phyloP scores from a whole-genome alignment of 2,888 invertebrate genomes.

The Lymantria monacha region DNA sequence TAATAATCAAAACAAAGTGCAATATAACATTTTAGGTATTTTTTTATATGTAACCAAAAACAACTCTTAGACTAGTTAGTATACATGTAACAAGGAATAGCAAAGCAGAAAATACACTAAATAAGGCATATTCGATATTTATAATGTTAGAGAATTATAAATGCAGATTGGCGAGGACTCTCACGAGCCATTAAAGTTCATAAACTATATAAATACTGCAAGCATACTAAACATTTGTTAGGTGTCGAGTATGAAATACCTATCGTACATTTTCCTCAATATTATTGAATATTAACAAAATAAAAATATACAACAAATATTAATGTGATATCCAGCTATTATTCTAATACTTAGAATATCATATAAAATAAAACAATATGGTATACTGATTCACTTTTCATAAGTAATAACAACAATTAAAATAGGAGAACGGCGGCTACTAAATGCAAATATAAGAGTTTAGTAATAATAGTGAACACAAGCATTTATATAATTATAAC shows the following conservation, averaged over 20 bases:
- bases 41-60: conserved; percentile 1
- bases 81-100: conserved; percentile 18
- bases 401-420: conserved; percentile 42
- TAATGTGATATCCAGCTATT: conserved; percentile 48
- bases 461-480: conserved; percentile 52
- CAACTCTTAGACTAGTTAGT: conserved; percentile 24
- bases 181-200: conserved; percentile 2
- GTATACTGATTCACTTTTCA: conserved; percentile 40
- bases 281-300: conserved; percentile 32
- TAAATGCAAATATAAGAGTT: conserved; percentile 55
- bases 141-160: conserved; percentile 42
- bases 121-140: conserved; percentile 14
- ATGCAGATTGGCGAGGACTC: conserved; percentile 49
- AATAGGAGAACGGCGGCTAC: conserved; percentile 33
- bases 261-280: conserved; percentile 22
- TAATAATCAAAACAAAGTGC: conserved; percentile 1
- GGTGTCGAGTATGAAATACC: conserved; percentile 17
- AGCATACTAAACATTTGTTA: conserved; percentile 19
- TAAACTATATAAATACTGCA: conserved; percentile 48
- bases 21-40: not conserved
- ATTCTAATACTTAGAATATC: conserved; percentile 49
- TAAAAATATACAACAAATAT: conserved; percentile 28
- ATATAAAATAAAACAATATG: conserved; percentile 42
- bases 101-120: conserved; percentile 7
- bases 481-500: conserved; percentile 41